Conservation (phyloP, 2,888 invertebrate species). For the Xanthostigma xanthostigma region DNA sequence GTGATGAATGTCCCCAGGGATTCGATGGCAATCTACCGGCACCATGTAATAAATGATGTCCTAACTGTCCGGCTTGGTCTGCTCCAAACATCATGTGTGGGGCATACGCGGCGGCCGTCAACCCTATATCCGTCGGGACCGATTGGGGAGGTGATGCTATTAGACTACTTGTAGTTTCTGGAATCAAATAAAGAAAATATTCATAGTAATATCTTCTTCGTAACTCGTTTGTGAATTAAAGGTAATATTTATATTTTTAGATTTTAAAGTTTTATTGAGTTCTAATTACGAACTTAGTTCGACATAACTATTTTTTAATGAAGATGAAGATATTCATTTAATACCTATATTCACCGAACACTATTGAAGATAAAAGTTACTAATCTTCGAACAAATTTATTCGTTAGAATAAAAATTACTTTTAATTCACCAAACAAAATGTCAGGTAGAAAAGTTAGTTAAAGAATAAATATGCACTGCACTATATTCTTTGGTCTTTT, state of each 20-base stretch:
- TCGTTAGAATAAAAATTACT: too few species aligned
- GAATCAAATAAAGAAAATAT: not conserved
- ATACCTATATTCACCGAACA: too few species aligned
- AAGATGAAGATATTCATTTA: too few species aligned
- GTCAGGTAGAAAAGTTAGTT: too few species aligned
- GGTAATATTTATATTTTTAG: not conserved
- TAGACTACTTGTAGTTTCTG: slow-evolving; percentile 9
- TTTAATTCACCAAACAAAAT: too few species aligned
- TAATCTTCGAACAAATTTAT: too few species aligned
- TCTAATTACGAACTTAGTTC: not conserved
- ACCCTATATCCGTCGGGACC: slow-evolving; percentile 4
- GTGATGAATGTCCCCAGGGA: slow-evolving; percentile 2
- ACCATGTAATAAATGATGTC: slow-evolving; percentile 1
- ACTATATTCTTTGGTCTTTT: too few species aligned
- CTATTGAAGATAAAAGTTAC: too few species aligned
- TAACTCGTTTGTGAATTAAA: not conserved
- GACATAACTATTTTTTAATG: not conserved
- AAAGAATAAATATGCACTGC: too few species aligned
- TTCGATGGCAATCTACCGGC: not conserved
- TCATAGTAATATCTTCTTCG: not conserved
- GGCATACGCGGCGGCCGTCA: not conserved
- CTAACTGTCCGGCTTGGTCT: not conserved
- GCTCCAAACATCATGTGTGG: slow-evolving; percentile 3
- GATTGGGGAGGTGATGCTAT: slow-evolving; percentile 6
- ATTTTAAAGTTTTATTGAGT: not conserved